Conservation (phyloP, 2,888 invertebrate species). For the Melieria crassipennis region DNA sequence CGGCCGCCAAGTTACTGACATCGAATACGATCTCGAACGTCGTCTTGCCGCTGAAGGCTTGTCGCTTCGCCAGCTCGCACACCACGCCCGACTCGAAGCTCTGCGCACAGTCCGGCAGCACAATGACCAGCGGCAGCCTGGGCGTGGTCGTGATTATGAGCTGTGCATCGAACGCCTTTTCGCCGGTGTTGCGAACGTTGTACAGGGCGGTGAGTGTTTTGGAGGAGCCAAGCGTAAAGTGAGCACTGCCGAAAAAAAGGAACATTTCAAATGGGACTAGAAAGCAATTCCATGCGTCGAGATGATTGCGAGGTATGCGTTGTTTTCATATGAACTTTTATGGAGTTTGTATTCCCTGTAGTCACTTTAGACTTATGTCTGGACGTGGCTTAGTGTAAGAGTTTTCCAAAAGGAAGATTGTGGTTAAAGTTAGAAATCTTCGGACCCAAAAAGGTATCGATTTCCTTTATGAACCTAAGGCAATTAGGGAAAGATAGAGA, state of each 20-base stretch:
- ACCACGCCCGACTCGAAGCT: slow-evolving; percentile 29
- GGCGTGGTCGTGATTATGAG: slow-evolving; percentile 57
- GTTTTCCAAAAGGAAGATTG: too few relatives aligned
- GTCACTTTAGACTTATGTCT: too few relatives aligned
- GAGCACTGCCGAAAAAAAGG: not conserved
- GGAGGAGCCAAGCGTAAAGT: slow-evolving; percentile 7
- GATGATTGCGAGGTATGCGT: too few relatives aligned
- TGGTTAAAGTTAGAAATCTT: too few relatives aligned
- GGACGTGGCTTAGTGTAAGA: too few relatives aligned
- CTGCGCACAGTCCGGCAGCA: slow-evolving; percentile 44
- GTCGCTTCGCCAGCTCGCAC: slow-evolving; percentile 41
- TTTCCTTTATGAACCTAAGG: too few relatives aligned
- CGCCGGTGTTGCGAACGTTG: slow-evolving; percentile 57
- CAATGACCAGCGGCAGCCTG: slow-evolving; percentile 41
- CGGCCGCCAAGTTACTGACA: slow-evolving; percentile 13
- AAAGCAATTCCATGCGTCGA: too few relatives aligned
- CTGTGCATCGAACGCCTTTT: slow-evolving; percentile 62
- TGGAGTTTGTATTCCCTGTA: too few relatives aligned
- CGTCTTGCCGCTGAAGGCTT: slow-evolving; percentile 30
- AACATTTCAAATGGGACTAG: too few relatives aligned
- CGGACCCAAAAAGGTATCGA: too few relatives aligned
- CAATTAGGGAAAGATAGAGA: too few relatives aligned
- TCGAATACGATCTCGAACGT: slow-evolving; percentile 14
- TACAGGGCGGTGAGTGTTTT: slow-evolving; percentile 37
- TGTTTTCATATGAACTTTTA: too few relatives aligned